Percentiles rank a stretch among this genome's conserved stretches.
These are phyloP conservation scores for Pseudochirops corinnae DNA, from an alignment of 2,797 vertebrate species.

Conservation along the genomic window DNA sequence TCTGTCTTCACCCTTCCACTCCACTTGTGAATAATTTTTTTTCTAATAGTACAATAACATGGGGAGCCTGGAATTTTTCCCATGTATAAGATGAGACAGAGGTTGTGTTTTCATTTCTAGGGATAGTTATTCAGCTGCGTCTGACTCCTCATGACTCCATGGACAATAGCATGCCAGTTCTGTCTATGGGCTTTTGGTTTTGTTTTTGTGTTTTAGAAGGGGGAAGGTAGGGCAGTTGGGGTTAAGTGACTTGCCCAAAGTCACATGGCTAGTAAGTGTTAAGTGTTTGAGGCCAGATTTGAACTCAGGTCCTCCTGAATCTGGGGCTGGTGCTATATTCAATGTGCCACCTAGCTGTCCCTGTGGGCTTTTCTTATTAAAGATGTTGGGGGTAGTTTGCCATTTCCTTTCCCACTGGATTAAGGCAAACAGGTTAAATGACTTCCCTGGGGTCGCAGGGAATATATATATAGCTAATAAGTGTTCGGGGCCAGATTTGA, in stretches of 20 bases:
- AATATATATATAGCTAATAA: too few species aligned
- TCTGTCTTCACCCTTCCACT: not conserved
- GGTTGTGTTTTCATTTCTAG: not conserved
- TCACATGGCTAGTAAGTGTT: too few species aligned
- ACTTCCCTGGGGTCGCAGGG: not conserved
- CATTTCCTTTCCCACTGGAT: not conserved
- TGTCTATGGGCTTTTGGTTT: not conserved
- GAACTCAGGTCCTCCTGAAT: too few species aligned
- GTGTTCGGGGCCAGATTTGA: not conserved
- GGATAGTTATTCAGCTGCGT: not conserved
- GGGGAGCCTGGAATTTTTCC: constrained; percentile 10
- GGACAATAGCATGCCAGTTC: constrained; percentile 22
- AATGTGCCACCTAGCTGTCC: too few species aligned
- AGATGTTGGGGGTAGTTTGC: not conserved
- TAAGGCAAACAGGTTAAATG: not conserved
- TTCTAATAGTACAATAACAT: constrained; percentile 11
- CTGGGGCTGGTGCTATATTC: too few species aligned
- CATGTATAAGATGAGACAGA: not conserved
- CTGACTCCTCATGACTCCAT: not conserved
- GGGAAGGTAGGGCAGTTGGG: too few species aligned
- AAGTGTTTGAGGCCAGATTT: too few species aligned
- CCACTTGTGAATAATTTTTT: not conserved
- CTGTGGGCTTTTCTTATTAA: not conserved
- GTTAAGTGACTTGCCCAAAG: too few species aligned
- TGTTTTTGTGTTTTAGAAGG: too few species aligned